Base-by-base conservation (phyloP, 2,797 vertebrate genomes). In the Florisuga fusca region DNA sequence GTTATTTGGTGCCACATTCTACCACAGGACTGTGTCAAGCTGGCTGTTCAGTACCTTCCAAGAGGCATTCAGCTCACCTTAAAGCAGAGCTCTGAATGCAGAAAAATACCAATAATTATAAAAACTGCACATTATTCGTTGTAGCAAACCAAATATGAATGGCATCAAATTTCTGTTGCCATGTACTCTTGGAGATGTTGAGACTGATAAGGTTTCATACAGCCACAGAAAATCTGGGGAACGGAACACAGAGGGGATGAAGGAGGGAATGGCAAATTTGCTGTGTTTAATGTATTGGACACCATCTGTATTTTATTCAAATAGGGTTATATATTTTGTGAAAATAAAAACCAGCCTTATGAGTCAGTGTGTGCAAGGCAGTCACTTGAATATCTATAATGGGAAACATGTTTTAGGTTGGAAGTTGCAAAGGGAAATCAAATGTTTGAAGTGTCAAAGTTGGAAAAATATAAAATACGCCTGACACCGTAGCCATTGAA, bases 281-380 rank as follows among this genome's bases (percentile, higher is more conserved):
- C 96, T 94, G 87, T 91, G 91, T 96, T 95, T 97, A 96, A 96
- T 93, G 90, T 95, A 77, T 97, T 95, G 94, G 94, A 94, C 94
- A 92, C 96, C 97, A 98, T 97, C 97, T 98, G 97, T 97, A 97
- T 97, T 97, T 98, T 98, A 97, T 98, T 97, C 96, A 96, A 97
- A 97, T 97, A 87, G 96, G 93, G 96, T 97, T 98, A 97, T 98
- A 97, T 96, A 97, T 97, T 97, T 97, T 96, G 94, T 96, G 97
- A 97, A 97, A 97, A 97, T 97, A 97, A 95, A 97, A 97, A 95
- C 95, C 97, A 98, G 97, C 95, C 93, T 96, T 64, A 61, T 97
- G 96, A 98, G 94, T 97, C 96, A 97, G 93, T 96, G 72, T 91
- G 83, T 92, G 95, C 77, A 94, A 96, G 92, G 96, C 95, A 97